Conservation (phyloP, 2,888 invertebrate genomes). For the Lacanobia wlatinum region DNA sequence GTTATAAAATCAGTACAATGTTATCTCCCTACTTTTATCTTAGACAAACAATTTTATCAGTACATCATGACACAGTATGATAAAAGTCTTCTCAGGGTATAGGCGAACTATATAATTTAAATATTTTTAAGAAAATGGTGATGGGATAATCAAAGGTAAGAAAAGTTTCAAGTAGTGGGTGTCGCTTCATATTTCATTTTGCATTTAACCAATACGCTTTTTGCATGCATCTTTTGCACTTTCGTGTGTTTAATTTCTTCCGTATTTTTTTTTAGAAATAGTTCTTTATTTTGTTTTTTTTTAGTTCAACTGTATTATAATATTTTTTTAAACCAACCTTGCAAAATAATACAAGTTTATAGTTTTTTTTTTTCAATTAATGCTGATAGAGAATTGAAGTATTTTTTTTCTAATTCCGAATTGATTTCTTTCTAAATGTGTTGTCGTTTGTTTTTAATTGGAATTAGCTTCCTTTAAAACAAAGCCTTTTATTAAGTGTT, state of each 20-base stretch:
- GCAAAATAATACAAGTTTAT: not conserved
- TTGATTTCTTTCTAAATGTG: conserved; percentile 44
- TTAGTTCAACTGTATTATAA: conserved; percentile 8
- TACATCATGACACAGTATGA: conserved; percentile 58
- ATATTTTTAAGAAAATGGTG: conserved; percentile 79
- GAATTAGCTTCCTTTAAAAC: conserved; percentile 46
- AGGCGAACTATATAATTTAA: conserved; percentile 70
- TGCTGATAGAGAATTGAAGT: not conserved
- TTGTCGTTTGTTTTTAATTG: conserved; percentile 53
- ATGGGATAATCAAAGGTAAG: conserved; percentile 86
- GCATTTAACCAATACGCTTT: conserved; percentile 56
- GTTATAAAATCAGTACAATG: conserved; percentile 69
- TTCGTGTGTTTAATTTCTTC: conserved; percentile 37
- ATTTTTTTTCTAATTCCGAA: conserved; percentile 16
- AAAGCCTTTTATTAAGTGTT: conserved; percentile 36
- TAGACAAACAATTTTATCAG: conserved; percentile 66
- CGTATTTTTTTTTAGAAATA: not conserved
- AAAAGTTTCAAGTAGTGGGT: conserved; percentile 67
- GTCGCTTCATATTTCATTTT: conserved; percentile 79
- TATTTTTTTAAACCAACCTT: conserved; percentile 1
- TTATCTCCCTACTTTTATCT: conserved; percentile 77
- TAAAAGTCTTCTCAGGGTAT: conserved; percentile 59
- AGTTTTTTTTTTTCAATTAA: conserved; percentile 13
- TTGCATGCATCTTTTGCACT: conserved; percentile 48
- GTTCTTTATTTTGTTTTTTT: not conserved